Conservation (phyloP, 2,113 vertebrate species). For the Himantopus leucocephalus region DNA sequence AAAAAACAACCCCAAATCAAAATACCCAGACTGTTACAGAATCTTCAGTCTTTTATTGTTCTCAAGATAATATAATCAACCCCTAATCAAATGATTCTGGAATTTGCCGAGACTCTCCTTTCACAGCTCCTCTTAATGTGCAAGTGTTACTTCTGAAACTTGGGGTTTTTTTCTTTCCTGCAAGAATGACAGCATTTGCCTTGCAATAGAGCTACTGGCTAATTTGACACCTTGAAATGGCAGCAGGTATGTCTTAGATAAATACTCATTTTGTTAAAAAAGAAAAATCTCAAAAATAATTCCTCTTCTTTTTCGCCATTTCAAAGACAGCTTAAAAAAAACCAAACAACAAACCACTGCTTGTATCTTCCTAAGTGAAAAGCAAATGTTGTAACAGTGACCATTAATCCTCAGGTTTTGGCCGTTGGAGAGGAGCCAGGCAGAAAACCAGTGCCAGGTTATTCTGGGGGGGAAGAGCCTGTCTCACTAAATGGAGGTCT, state of each 20-base stretch:
- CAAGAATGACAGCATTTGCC: not conserved
- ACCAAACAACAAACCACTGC: not conserved
- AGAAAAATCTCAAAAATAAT: not conserved
- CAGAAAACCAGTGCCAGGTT: not conserved
- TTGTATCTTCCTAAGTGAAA: not conserved
- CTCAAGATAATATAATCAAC: not conserved
- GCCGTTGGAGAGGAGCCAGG: not conserved
- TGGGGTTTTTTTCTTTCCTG: not conserved
- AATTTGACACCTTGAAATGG: not conserved
- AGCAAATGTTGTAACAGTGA: not conserved
- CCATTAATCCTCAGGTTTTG: not conserved
- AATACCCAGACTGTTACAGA: not conserved
- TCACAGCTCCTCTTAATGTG: not conserved
- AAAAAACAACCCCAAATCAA: not conserved
- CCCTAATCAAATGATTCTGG: not conserved
- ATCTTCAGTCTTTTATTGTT: not conserved
- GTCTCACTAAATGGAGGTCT: not conserved
- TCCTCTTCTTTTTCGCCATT: not conserved
- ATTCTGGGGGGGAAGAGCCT: not conserved
- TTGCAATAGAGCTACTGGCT: not conserved
- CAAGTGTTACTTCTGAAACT: not conserved
- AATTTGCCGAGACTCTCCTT: not conserved
- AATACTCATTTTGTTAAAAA: not conserved
- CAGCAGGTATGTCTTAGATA: not conserved
- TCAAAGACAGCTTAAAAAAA: not conserved